These are phyloP conservation scores for Argentina silus DNA, from an alignment of 2,797 vertebrate genomes.

Conservation along the genomic window DNA sequence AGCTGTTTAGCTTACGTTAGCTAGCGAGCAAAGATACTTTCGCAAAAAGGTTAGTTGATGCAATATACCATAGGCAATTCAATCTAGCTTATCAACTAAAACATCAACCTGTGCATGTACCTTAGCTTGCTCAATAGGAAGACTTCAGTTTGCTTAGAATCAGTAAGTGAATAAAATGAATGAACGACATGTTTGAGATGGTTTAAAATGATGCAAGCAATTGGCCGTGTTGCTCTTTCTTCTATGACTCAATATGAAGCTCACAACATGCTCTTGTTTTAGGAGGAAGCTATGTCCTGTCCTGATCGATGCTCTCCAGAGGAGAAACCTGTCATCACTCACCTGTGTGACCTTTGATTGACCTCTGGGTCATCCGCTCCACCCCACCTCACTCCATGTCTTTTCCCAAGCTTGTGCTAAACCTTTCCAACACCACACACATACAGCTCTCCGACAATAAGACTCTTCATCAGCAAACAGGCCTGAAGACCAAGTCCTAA, in stretches of 20 bases:
- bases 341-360: neutral
- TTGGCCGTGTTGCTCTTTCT: too few relatives aligned
- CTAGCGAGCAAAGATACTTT: neutral
- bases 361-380: neutral
- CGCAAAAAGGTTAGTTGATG: too few relatives aligned
- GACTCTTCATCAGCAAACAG: neutral
- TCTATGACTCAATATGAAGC: too few relatives aligned
- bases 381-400: neutral
- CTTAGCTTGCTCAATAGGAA: too few relatives aligned
- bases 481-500: slow-evolving; percentile 1
- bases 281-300: neutral
- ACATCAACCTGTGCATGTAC: too few relatives aligned
- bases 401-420: neutral
- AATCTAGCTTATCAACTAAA: too few relatives aligned
- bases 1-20: slow-evolving; percentile 4
- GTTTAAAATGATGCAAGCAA: too few relatives aligned
- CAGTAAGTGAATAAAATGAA: too few relatives aligned
- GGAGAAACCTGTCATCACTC: neutral
- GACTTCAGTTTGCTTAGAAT: too few relatives aligned
- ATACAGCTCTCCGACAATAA: neutral
- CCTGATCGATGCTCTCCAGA: neutral
- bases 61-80: too few relatives aligned
- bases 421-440: neutral
- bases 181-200: too few relatives aligned
- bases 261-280: neutral